phyloP scores from a whole-genome alignment of 2,888 invertebrate genomes.

The Linnaemya vulpina region DNA sequence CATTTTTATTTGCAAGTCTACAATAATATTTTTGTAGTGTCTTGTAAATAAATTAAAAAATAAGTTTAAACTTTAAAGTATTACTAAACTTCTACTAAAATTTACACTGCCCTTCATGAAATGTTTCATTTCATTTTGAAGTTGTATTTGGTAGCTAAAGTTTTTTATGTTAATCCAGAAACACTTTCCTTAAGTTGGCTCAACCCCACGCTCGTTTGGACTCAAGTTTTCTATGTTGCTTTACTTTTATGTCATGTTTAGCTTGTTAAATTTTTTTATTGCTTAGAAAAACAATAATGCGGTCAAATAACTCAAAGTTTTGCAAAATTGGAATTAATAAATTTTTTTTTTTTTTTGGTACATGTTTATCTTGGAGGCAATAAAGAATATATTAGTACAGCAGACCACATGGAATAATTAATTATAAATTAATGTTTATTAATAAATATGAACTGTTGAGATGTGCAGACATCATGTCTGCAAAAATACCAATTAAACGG shows the following conservation, averaged over 20 bases:
- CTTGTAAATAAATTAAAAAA: background rate
- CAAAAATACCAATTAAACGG: background rate
- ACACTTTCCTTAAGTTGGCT: constrained; percentile 63
- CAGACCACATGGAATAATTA: too few species aligned
- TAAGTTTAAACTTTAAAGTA: too few species aligned
- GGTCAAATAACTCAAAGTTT: constrained; percentile 50
- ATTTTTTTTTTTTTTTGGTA: constrained; percentile 26
- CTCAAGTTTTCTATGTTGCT: constrained; percentile 48
- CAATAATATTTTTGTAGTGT: too few species aligned
- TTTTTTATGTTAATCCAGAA: constrained; percentile 11
- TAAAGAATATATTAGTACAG: too few species aligned
- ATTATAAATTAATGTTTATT: background rate
- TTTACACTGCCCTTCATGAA: background rate
- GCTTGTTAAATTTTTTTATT: background rate
- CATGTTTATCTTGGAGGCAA: too few species aligned
- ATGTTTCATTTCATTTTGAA: background rate
- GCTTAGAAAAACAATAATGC: constrained; percentile 17
- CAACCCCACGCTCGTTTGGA: constrained; percentile 58
- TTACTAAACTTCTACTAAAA: background rate
- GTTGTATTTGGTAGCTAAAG: constrained; percentile 1
- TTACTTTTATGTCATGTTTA: constrained; percentile 27
- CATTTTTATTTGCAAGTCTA: background rate
- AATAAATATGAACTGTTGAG: background rate
- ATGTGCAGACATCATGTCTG: background rate
- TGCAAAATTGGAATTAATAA: constrained; percentile 55